phyloP scores from a whole-genome alignment of 2,888 invertebrate species.

The Helobdella robusta region DNA sequence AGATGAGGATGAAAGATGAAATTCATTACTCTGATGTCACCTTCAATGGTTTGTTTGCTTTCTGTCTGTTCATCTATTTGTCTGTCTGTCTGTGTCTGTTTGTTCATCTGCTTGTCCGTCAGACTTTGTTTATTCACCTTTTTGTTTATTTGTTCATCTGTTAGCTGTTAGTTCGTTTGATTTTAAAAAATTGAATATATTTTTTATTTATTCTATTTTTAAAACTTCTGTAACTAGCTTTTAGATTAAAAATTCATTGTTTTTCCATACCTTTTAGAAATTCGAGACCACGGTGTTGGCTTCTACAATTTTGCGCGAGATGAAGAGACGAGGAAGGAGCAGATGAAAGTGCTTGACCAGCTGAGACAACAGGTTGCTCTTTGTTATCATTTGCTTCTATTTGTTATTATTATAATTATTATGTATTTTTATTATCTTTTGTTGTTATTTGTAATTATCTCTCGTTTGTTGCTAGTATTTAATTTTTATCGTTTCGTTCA shows the following conservation, averaged over 20 bases:
- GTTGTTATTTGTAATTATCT: too few species aligned
- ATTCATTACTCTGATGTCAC: conserved; percentile 85
- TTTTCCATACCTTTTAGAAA: conserved; percentile 57
- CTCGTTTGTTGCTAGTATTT: too few species aligned
- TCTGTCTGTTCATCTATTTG: not conserved
- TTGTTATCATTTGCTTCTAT: too few species aligned
- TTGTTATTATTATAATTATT: too few species aligned
- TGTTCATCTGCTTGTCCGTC: not conserved
- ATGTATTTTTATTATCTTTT: too few species aligned
- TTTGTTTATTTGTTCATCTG: not conserved
- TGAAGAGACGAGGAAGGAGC: conserved; percentile 65
- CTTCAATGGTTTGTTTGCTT: conserved; percentile 63
- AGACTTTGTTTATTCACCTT: not conserved
- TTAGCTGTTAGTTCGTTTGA: too few species aligned
- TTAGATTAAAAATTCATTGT: not conserved
- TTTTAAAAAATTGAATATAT: not conserved
- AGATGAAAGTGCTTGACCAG: conserved; percentile 68
- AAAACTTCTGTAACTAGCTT: not conserved
- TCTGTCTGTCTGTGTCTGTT: not conserved
- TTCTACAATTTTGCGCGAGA: conserved; percentile 83
- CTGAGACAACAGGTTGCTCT: conserved; percentile 54
- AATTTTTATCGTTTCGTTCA: too few species aligned
- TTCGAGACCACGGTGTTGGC: conserved; percentile 80
- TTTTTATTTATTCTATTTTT: not conserved
- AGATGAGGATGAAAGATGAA: conserved; percentile 54